Percentiles rank a stretch among this genome's conserved stretches.
Conservation (phyloP, 2,888 invertebrate genomes). For the Hemistola chrysoprasaria region DNA sequence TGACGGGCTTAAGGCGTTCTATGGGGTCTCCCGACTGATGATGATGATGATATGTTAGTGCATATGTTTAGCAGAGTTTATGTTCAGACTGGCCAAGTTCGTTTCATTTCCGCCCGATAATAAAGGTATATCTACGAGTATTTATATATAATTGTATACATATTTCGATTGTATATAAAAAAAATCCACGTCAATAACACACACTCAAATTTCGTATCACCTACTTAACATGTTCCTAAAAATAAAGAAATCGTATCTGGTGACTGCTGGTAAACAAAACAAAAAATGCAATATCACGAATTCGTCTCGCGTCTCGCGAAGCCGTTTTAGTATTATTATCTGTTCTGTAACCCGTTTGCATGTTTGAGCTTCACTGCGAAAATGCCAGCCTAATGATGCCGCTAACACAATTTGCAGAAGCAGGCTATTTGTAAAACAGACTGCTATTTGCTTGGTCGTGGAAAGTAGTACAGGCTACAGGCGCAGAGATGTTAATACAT, state of each 20-base stretch:
- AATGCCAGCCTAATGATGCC: conserved; percentile 5
- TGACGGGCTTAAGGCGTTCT: no score
- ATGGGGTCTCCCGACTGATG: no score
- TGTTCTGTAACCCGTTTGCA: conserved; percentile 9
- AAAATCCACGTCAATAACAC: no score
- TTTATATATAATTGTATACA: no score
- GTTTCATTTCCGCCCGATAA: no score
- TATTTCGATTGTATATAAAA: no score
- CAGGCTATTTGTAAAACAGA: conserved; percentile 4
- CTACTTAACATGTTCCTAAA: conserved; percentile 2
- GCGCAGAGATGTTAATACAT: conserved; percentile 14
- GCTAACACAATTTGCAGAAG: conserved; percentile 13
- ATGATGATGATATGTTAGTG: no score
- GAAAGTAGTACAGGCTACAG: conserved; percentile 8
- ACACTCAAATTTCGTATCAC: no score
- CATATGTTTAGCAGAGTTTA: no score
- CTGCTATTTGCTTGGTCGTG: conserved; percentile 4
- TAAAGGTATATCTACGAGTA: no score
- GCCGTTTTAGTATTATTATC: no score
- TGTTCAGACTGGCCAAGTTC: no score
- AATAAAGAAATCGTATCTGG: not conserved
- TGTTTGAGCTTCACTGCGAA: conserved; percentile 8
- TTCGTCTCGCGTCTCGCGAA: conserved; percentile 16
- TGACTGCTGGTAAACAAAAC: not conserved
- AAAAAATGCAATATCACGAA: conserved; percentile 9